These are phyloP conservation scores for Perca flavescens DNA, from an alignment of 2,113 vertebrate genomes.

Conservation along the genomic window DNA sequence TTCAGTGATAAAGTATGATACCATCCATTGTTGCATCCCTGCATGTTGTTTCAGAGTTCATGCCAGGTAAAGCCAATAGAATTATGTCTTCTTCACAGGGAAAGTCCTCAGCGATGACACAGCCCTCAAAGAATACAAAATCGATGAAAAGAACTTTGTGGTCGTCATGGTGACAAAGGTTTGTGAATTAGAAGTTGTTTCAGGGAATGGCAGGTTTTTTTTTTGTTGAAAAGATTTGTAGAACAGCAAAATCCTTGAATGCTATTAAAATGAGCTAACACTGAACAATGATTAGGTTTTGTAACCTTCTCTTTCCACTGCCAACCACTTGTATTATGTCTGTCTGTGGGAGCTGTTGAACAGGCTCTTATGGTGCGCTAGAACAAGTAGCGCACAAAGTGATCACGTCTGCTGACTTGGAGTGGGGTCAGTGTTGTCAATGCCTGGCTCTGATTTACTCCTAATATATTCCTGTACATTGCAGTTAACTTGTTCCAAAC, in stretches of 20 bases:
- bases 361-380: no score
- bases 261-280: background rate
- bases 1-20: slow-evolving; percentile 12
- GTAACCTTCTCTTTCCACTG: background rate
- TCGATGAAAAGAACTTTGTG: slow-evolving; percentile 98
- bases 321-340: background rate
- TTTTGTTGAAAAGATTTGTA: background rate
- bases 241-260: background rate
- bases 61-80: background rate
- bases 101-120: slow-evolving; percentile 97
- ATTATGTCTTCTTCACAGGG: slow-evolving; percentile 80
- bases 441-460: no score
- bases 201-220: background rate
- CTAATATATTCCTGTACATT: no score
- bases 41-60: slow-evolving; percentile 5
- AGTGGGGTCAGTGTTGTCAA: no score
- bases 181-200: slow-evolving; percentile 31
- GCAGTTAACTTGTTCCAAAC: no score
- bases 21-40: slow-evolving; percentile 4
- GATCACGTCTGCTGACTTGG: no score
- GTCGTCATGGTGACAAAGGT: slow-evolving; percentile 99
- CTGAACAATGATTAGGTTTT: background rate
- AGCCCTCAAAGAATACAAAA: slow-evolving; percentile 96
- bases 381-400: no score
- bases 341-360: background rate